Evolutionary conservation across 2,113 vertebrate species (phyloP), one percentile per base, ranked within the genome.

Genomic region (Pseudorectes ferrugineus): DNA sequence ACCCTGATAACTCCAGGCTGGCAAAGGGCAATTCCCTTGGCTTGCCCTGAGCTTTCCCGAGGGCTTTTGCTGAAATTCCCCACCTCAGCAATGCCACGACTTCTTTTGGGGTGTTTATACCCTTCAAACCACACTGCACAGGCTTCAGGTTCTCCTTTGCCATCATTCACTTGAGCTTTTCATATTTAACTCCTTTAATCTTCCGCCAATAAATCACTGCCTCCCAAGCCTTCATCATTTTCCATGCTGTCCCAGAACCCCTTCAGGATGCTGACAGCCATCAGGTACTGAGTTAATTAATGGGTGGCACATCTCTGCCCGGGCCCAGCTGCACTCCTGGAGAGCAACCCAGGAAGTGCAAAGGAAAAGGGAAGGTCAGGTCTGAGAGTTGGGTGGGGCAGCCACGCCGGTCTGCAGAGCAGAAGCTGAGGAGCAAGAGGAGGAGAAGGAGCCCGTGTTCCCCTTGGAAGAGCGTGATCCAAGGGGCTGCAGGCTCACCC

Each of bases 151-250:
- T 84, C 87, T 81, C 48, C 74, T 91, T 78, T 43, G 70, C 40
- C 73, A 61, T 95, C 77, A 65, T 13, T 93, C 88, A 40, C 66
- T 59, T 28, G 52, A 49, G 89, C 70, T 89, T 62, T 55, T 62
- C 84, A 67, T 63, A 52, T 90, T 95, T 84, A 95, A 95, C 80
- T 84, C 92, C 90, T 91, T 31, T 87, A 59, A 81, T 74, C 55
- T 88, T 7, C 59, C 1, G 0, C 40, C 84, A 42, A 65, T 95
- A 78, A 93, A 95, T 96, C 85, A 85, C 28, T 91, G 26, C 22
- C 28, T 43, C 33, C 73, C 28, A 66, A 7, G 26, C 46, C 65
- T 92, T 72, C 54, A 87, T 93, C 70, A 82, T 54, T 52, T 51
- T 33, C 86, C n/a, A 0, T 0, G 8, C n/a, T 17, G 66, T 2